A percentile compares a stretch with the other conserved stretches of the same genome.
Evolutionary conservation across 2,888 invertebrate genomes (phyloP).

Genomic region (Cantharis rustica): DNA sequence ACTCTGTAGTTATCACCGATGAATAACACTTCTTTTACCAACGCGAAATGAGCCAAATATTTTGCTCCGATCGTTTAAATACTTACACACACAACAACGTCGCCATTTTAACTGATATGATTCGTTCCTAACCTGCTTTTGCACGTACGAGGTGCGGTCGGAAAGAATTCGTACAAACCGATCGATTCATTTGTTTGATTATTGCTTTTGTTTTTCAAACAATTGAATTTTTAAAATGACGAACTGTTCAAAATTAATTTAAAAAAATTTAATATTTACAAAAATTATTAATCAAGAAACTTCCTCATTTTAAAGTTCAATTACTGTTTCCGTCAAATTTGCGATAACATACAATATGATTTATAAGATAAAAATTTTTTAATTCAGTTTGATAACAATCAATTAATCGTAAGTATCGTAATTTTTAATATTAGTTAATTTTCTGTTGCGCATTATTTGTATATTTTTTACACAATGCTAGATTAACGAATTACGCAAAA

Average conservation of each 20-base stretch:
- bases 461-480: not conserved
- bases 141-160: not conserved
- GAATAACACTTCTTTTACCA: not conserved
- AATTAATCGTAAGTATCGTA: not conserved
- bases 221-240: not conserved
- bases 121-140: not conserved
- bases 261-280: too few species aligned
- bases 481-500: not conserved
- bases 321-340: not conserved
- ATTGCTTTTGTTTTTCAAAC: not conserved
- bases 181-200: not conserved
- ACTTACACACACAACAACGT: constrained; percentile 10
- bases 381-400: not conserved
- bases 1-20: not conserved
- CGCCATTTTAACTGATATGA: constrained; percentile 8
- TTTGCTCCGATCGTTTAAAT: constrained; percentile 31
- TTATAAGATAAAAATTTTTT: not conserved
- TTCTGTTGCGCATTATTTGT: not conserved
- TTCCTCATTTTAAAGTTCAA: not conserved
- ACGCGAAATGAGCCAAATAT: constrained; percentile 24
- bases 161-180: not conserved
- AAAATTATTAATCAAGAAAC: not conserved
- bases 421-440: not conserved
- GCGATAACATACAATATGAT: not conserved
- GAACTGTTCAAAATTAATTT: too few species aligned